Conservation (phyloP, 2,888 invertebrate species). For the Megamerina dolium region DNA sequence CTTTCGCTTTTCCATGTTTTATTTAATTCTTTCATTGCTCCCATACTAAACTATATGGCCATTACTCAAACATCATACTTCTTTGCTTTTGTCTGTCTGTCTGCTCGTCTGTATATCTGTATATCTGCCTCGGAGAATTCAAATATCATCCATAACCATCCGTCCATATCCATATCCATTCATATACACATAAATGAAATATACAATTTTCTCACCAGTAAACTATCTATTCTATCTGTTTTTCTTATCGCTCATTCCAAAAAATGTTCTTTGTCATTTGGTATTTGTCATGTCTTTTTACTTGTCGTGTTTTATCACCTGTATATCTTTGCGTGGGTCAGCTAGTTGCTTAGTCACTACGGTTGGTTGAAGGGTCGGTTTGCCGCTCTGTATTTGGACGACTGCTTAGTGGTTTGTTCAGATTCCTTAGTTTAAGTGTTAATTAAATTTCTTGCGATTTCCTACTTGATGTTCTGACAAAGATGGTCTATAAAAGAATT, state of each 20-base stretch:
- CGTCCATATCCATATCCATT: neutral
- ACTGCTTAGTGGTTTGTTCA: neutral
- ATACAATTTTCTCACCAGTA: neutral
- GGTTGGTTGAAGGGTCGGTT: neutral
- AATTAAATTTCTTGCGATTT: too few species aligned
- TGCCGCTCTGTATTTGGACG: neutral
- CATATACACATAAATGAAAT: neutral
- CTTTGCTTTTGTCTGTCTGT: neutral
- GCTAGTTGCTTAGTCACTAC: neutral
- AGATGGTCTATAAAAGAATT: too few species aligned
- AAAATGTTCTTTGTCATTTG: conserved; percentile 9
- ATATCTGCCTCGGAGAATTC: neutral
- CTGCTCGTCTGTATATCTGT: neutral
- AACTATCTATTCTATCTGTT: too few species aligned
- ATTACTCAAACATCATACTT: too few species aligned
- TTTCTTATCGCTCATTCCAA: too few species aligned
- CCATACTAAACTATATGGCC: too few species aligned
- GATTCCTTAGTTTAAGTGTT: too few species aligned
- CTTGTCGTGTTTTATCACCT: conserved; percentile 18
- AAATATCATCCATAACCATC: neutral
- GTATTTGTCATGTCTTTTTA: conserved; percentile 10
- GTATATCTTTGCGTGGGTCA: conserved; percentile 1
- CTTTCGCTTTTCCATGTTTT: too few species aligned
- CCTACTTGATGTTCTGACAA: too few species aligned
- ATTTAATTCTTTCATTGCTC: too few species aligned